These are phyloP conservation scores for Misgurnus anguillicaudatus DNA, from an alignment of 2,113 vertebrate genomes.

Conservation along the genomic window DNA sequence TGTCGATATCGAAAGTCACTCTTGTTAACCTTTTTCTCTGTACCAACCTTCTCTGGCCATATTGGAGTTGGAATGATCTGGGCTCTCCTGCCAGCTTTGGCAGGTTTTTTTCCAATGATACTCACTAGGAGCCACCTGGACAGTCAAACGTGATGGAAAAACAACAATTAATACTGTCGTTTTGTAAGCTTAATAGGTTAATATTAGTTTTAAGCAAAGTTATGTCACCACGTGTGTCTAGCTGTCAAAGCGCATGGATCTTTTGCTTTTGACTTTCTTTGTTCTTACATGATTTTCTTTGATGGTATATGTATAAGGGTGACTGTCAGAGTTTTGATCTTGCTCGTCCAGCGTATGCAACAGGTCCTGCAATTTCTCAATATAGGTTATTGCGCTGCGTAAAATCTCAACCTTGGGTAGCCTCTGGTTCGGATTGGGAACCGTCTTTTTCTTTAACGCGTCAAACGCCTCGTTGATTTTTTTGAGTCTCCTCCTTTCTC, in stretches of 20 bases:
- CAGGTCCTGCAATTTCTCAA: slow-evolving; percentile 91
- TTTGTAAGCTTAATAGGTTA: background rate
- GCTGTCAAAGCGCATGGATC: background rate
- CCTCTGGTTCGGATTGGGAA: slow-evolving; percentile 95
- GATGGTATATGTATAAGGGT: slow-evolving; percentile 72
- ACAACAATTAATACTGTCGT: background rate
- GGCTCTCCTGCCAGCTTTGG: slow-evolving; percentile 81
- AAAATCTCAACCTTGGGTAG: slow-evolving; percentile 98
- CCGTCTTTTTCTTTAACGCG: slow-evolving; percentile 90
- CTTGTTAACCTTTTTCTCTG: background rate
- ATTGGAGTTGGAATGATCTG: slow-evolving; percentile 85
- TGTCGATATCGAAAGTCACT: background rate
- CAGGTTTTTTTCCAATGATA: slow-evolving; percentile 83
- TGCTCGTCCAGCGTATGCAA: slow-evolving; percentile 90
- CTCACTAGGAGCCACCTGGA: slow-evolving; percentile 77
- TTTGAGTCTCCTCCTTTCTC: slow-evolving; percentile 91
- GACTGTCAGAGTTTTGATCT: slow-evolving; percentile 80
- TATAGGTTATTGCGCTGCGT: slow-evolving; percentile 96
- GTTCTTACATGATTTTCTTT: slow-evolving; percentile 84
- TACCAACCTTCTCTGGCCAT: slow-evolving; percentile 82
- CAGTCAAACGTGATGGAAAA: slow-evolving; percentile 43
- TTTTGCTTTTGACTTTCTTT: background rate
- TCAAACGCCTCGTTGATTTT: slow-evolving; percentile 99
- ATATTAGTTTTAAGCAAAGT: background rate
- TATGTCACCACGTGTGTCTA: slow-evolving; percentile 1